These are phyloP conservation scores for Chironomus tentans DNA, from an alignment of 2,888 invertebrate species.

Conservation along the genomic window DNA sequence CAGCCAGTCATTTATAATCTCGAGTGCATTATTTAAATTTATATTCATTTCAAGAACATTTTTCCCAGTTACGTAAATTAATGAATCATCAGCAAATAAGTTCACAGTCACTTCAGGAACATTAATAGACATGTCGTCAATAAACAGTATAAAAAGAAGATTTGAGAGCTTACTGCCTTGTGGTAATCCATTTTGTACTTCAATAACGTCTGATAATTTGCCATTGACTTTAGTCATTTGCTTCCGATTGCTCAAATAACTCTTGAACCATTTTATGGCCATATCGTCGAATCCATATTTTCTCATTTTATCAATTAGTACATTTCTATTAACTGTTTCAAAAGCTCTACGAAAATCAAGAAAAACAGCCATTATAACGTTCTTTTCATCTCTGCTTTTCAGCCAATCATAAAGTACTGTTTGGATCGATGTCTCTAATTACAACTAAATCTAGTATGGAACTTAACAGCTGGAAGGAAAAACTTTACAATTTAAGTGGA, in stretches of 20 bases:
- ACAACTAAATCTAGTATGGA: too few species aligned
- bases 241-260: neutral
- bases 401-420: too few species aligned
- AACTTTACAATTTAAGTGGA: too few species aligned
- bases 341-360: too few species aligned
- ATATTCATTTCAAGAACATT: neutral
- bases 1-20: neutral
- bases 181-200: neutral
- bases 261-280: neutral
- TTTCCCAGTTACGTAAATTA: neutral
- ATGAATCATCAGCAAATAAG: neutral
- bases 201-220: neutral
- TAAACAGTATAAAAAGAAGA: neutral
- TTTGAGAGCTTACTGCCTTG: neutral
- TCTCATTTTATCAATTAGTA: too few species aligned
- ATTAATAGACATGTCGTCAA: neutral
- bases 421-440: too few species aligned
- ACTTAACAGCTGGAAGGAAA: too few species aligned
- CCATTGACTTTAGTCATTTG: neutral
- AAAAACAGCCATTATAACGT: too few species aligned
- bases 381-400: too few species aligned
- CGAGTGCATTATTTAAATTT: neutral
- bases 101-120: neutral
- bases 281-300: too few species aligned
- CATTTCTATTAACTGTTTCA: too few species aligned